These are phyloP conservation scores for Malaclemys terrapin DNA, from an alignment of 2,113 vertebrate species.

Conservation along the genomic window DNA sequence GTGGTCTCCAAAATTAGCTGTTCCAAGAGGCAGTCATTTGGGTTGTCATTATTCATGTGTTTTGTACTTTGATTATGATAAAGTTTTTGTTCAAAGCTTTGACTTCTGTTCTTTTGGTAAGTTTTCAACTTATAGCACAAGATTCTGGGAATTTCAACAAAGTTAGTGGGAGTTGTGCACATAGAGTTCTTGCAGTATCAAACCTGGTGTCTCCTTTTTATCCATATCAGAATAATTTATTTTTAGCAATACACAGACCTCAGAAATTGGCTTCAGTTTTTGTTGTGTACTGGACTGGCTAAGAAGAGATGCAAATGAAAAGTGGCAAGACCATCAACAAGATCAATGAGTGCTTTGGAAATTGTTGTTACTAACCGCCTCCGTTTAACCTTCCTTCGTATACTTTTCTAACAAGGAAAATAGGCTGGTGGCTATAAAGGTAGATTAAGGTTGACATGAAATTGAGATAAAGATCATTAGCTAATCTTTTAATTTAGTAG, in stretches of 20 bases:
- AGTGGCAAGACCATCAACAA: neutral
- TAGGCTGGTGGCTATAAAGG: neutral
- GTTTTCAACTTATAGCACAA: neutral
- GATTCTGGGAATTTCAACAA: neutral
- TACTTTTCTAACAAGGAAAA: neutral
- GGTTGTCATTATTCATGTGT: neutral
- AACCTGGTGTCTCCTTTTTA: neutral
- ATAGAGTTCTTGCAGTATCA: neutral
- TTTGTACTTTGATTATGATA: neutral
- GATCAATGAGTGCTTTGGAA: neutral
- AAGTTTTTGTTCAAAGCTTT: neutral
- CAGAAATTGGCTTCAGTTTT: neutral
- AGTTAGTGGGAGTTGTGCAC: neutral
- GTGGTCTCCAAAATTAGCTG: neutral
- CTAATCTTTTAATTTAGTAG: conserved; percentile 4
- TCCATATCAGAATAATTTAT: neutral
- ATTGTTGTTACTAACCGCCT: neutral
- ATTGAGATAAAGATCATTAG: neutral
- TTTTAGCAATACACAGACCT: neutral
- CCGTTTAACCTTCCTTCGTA: neutral
- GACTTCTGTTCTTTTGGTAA: neutral
- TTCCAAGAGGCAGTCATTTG: neutral
- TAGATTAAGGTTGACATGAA: neutral
- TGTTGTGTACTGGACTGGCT: neutral
- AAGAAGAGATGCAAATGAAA: neutral